phyloP scores from a whole-genome alignment of 1,140 invertebrate species.

The Chrysomallon squamiferum region DNA sequence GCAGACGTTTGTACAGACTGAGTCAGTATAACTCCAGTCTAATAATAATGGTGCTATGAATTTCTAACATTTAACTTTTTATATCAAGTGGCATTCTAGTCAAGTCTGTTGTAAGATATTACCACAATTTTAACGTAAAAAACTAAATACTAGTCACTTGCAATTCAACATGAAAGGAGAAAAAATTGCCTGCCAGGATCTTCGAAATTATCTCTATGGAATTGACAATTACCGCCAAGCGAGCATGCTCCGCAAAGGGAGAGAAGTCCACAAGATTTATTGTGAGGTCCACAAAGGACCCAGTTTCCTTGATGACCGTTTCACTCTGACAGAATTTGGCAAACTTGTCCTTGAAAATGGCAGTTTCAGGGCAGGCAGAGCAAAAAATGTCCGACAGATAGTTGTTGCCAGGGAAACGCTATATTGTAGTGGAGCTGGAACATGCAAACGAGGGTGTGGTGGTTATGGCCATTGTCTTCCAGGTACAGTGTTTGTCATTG shows the following conservation, averaged over 20 bases:
- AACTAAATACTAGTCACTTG: background rate
- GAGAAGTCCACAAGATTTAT: constrained; percentile 58
- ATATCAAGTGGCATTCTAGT: background rate
- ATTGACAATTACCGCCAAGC: constrained; percentile 49
- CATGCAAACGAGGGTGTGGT: constrained; percentile 53
- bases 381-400: constrained; percentile 55
- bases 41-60: background rate
- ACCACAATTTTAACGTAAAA: background rate
- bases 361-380: constrained; percentile 48
- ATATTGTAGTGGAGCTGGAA: constrained; percentile 52
- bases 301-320: constrained; percentile 54
- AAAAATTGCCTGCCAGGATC: constrained; percentile 47
- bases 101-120: background rate
- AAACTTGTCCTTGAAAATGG: constrained; percentile 52
- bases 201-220: constrained; percentile 49
- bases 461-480: constrained; percentile 51
- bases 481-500: constrained; percentile 26
- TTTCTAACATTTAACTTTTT: background rate
- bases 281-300: constrained; percentile 54
- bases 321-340: constrained; percentile 55
- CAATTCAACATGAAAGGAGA: constrained; percentile 35
- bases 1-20: background rate
- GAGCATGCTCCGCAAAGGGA: constrained; percentile 54
- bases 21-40: background rate
- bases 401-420: constrained; percentile 54